A percentile compares a stretch with the other conserved stretches of the same genome.
These are phyloP conservation scores for Hippopotamus amphibius DNA, from an alignment of 2,113 vertebrate genomes.

Conservation along the genomic window DNA sequence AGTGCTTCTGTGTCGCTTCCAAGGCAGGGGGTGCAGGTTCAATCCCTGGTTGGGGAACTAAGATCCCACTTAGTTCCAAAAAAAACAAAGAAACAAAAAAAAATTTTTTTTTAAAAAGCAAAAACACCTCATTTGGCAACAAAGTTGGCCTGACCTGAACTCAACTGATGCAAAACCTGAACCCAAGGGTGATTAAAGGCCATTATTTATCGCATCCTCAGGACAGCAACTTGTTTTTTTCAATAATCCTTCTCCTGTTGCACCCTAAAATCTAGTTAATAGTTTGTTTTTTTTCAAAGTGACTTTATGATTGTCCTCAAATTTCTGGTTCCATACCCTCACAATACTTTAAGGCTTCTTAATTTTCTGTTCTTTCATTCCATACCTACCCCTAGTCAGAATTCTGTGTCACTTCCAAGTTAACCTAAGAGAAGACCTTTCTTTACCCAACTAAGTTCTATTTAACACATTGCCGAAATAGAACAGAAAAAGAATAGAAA, in stretches of 20 bases:
- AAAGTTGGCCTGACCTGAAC: conserved; percentile 20
- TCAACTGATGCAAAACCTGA: background rate
- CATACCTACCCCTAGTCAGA: background rate
- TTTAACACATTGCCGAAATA: background rate
- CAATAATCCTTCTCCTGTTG: background rate
- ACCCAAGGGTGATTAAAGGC: background rate
- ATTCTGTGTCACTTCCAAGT: background rate
- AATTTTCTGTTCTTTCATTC: background rate
- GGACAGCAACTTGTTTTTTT: background rate
- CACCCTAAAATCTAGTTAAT: background rate
- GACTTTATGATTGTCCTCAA: background rate
- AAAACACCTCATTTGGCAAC: conserved; percentile 15
- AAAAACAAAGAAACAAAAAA: too few species aligned
- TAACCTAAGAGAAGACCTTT: background rate
- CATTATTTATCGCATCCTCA: background rate
- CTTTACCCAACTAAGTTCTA: background rate
- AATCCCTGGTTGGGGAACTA: too few species aligned
- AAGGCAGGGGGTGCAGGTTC: too few species aligned
- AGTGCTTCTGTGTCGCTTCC: too few species aligned
- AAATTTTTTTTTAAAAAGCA: background rate
- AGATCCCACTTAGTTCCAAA: too few species aligned
- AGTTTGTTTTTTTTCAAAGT: background rate
- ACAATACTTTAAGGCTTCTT: background rate
- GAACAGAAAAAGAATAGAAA: background rate
- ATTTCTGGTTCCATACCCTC: background rate